These are phyloP conservation scores for Sycobia sp. DNA, from an alignment of 1,140 invertebrate species.

Conservation along the genomic window DNA sequence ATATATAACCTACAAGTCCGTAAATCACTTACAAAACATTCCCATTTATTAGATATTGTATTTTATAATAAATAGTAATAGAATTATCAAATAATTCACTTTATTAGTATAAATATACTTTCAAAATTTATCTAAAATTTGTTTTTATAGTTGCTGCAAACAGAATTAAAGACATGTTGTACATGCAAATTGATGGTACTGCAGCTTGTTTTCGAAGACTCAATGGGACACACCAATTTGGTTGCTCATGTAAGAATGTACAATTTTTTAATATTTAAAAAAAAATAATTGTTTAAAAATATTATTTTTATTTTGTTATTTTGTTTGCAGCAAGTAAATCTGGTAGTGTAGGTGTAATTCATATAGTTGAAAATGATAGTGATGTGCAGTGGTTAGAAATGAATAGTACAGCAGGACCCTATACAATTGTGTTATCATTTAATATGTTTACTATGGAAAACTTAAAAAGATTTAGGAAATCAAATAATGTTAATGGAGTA, in stretches of 20 bases:
- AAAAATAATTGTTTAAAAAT: not conserved
- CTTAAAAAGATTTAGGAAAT: conserved; percentile 60
- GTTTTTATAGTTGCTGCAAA: conserved; percentile 55
- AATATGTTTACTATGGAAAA: conserved; percentile 65
- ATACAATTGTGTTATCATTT: conserved; percentile 71
- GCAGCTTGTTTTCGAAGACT: conserved; percentile 83
- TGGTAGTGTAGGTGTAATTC: conserved; percentile 85
- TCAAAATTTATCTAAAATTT: too few species aligned
- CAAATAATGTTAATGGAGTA: conserved; percentile 67
- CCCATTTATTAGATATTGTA: too few species aligned
- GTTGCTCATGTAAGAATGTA: conserved; percentile 79
- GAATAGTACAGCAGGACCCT: conserved; percentile 72
- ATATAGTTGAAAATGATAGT: conserved; percentile 67
- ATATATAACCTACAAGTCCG: not conserved
- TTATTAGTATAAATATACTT: too few species aligned
- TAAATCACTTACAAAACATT: too few species aligned
- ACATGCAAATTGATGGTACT: conserved; percentile 72
- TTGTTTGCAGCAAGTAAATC: conserved; percentile 63
- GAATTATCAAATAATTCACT: too few species aligned
- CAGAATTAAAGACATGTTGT: conserved; percentile 80
- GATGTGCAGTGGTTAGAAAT: conserved; percentile 77
- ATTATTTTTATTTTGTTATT: not conserved
- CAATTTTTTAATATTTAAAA: not conserved
- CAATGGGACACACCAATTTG: conserved; percentile 91
- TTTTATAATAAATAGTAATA: too few species aligned